Evolutionary conservation across 1,140 invertebrate species (phyloP).

Genomic region (Pogonomyrmex californicus): DNA sequence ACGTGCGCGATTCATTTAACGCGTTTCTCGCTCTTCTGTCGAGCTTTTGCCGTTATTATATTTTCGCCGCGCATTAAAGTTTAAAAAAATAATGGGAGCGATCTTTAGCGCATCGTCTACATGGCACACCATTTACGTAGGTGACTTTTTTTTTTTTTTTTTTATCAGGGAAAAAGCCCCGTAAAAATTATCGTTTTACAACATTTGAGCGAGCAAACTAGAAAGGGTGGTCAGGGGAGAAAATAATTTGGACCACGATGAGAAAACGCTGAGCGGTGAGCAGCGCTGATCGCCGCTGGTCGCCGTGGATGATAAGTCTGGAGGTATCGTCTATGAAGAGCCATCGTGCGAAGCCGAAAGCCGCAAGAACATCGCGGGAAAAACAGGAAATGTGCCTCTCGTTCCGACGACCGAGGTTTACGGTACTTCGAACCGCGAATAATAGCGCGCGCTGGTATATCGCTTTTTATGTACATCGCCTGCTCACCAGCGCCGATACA

Average conservation of each 20-base stretch:
- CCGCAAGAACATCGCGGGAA: conserved; percentile 23
- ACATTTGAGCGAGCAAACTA: not conserved
- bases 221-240: not conserved
- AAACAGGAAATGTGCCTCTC: conserved; percentile 49
- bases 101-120: not conserved
- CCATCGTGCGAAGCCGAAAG: conserved; percentile 5
- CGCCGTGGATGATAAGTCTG: not conserved
- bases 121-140: not conserved
- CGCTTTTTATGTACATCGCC: not conserved
- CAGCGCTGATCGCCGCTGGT: not conserved
- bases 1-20: conserved; percentile 3
- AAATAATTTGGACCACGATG: conserved; percentile 6
- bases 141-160: not conserved
- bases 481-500: not conserved
- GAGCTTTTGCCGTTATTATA: not conserved
- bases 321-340: not conserved
- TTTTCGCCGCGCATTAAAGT: conserved; percentile 40
- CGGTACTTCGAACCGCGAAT: conserved; percentile 47
- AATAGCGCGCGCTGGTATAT: conserved; percentile 25
- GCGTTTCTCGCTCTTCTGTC: not conserved
- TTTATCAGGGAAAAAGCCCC: not conserved
- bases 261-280: not conserved
- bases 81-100: not conserved
- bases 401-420: conserved; percentile 51
- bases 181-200: conserved; percentile 21